A percentile compares a stretch with the other conserved stretches of the same genome.
phyloP scores from a whole-genome alignment of 2,113 vertebrate genomes.

The Callorhinus ursinus region DNA sequence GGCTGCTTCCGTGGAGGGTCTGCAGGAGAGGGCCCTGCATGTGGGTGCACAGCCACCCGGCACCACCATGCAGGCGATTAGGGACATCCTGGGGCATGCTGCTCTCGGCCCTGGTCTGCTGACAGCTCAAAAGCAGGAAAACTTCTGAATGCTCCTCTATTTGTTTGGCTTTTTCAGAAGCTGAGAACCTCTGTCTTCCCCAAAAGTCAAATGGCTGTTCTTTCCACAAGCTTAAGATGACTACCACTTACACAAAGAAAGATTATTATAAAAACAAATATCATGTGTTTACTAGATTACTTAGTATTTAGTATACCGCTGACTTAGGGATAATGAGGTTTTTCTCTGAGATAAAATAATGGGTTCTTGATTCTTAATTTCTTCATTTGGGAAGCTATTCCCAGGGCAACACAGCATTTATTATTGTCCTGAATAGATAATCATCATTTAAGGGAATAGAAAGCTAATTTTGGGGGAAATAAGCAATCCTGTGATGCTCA shows the following conservation, averaged over 20 bases:
- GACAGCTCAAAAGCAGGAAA: background rate
- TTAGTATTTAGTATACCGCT: background rate
- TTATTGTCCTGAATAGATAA: background rate
- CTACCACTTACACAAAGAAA: background rate
- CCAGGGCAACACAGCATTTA: background rate
- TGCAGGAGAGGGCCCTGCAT: accelerated
- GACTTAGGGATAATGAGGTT: background rate
- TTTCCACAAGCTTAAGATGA: background rate
- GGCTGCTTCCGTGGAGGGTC: accelerated
- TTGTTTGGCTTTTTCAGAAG: background rate
- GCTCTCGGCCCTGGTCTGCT: background rate
- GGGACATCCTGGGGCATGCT: background rate
- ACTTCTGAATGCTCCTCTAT: background rate
- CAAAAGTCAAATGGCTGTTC: background rate
- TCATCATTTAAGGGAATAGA: background rate
- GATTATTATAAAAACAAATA: background rate
- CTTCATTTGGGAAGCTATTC: background rate
- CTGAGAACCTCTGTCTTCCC: background rate
- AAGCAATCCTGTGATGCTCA: background rate
- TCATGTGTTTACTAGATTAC: background rate
- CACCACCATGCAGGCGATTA: accelerated
- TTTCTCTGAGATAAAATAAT: slow-evolving; percentile 11
- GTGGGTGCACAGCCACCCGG: accelerated
- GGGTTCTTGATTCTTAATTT: background rate
- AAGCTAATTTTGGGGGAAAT: background rate